Evolutionary conservation across 1,140 invertebrate species (phyloP).

Genomic region (Elymnias hypermnestra): DNA sequence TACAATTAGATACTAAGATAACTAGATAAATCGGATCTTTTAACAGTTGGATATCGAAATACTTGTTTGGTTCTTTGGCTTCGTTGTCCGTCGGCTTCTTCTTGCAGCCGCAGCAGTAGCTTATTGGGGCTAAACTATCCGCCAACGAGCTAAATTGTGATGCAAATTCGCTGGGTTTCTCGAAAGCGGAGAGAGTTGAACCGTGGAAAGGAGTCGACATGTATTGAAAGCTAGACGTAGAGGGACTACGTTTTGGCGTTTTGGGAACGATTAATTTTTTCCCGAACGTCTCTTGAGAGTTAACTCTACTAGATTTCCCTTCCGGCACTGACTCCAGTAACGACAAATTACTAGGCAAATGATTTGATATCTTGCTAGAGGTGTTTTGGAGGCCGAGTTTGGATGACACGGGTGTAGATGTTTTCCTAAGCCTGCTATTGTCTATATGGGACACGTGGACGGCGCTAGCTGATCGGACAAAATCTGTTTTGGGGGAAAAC

Average conservation of each 20-base stretch:
- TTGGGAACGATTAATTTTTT: conserved; percentile 51
- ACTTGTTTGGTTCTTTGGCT: conserved; percentile 76
- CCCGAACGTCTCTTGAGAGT: conserved; percentile 49
- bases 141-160: conserved; percentile 85
- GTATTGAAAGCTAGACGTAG: conserved; percentile 88
- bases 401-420: conserved; percentile 48
- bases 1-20: conserved; percentile 88
- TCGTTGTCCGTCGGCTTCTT: conserved; percentile 57
- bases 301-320: conserved; percentile 44
- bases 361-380: conserved; percentile 48
- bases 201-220: conserved; percentile 90
- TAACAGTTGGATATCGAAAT: conserved; percentile 85
- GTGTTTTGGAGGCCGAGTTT: conserved; percentile 51
- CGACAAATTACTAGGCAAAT: conserved; percentile 49
- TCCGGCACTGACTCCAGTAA: conserved; percentile 58
- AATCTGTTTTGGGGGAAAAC: conserved; percentile 42
- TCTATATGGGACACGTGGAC: conserved; percentile 62
- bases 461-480: conserved; percentile 74
- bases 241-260: conserved; percentile 81
- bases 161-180: conserved; percentile 84
- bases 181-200: conserved; percentile 84
- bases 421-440: conserved; percentile 45
- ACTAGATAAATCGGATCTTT: conserved; percentile 88
- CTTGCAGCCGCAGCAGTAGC: conserved; percentile 60
- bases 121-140: conserved; percentile 71